Evolutionary conservation across 2,888 invertebrate species (phyloP).

Genomic region (Neoaliturus tenellus): DNA sequence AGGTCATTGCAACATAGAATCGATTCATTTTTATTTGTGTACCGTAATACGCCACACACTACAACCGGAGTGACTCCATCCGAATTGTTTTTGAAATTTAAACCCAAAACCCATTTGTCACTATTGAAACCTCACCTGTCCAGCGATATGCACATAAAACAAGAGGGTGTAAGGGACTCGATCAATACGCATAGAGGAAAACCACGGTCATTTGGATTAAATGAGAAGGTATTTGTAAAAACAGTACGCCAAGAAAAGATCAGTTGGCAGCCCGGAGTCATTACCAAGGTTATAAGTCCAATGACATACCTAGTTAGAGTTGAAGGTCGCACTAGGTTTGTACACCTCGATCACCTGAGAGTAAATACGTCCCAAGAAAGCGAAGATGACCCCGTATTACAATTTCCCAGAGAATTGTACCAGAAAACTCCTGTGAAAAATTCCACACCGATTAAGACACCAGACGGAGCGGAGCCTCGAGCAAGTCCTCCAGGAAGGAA

Average conservation of each 20-base stretch:
- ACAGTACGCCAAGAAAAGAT: background rate
- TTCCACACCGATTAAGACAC: background rate
- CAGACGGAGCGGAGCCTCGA: background rate
- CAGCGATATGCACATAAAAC: background rate
- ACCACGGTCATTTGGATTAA: background rate
- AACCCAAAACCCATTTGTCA: background rate
- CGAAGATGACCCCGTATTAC: background rate
- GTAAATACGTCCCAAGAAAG: background rate
- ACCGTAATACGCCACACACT: conserved; percentile 21
- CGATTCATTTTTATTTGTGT: background rate
- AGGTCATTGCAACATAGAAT: background rate
- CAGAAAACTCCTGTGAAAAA: no score
- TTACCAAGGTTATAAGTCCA: background rate
- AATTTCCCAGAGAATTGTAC: no score
- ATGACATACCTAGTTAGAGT: background rate
- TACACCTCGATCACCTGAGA: background rate
- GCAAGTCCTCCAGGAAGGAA: background rate
- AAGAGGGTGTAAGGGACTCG: background rate
- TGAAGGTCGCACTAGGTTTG: background rate
- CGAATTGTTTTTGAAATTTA: background rate
- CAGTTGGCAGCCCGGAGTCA: background rate
- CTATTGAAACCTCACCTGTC: background rate
- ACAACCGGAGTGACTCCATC: background rate
- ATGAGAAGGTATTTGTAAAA: background rate
- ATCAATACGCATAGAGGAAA: background rate